Evolutionary conservation across 1,140 invertebrate species (phyloP), one percentile per base, ranked within the genome.

Genomic region (Chymomyza costata): DNA sequence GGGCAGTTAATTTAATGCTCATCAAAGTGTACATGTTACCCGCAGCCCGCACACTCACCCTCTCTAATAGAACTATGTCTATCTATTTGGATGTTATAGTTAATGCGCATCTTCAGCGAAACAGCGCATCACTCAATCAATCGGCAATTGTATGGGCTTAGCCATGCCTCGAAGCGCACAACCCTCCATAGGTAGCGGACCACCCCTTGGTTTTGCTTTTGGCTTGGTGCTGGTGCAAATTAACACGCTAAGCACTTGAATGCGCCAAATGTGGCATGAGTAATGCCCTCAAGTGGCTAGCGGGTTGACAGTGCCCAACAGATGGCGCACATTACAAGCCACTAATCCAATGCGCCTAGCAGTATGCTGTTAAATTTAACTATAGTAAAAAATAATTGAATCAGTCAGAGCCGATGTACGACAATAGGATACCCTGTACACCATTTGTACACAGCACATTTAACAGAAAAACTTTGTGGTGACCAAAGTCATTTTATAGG

Each of bases 1-100:
- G 21, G 14, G 78, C 73, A 78, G 71, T 81, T 81, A 81, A 81
- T 81, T 81, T 76, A 81, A 81, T 81, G 69, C 76, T 80, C 73
- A 56, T 80, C 73, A 80, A 47, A 52, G 41, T 19, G 40, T 28
- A 16, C 32, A 34, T 5, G 21, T 8, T 5, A 25, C 21, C 21
- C 21, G 8, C 3, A 25, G 8, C 21, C 21, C 21, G 21, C 21
- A 25, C 21, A 25, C 21, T 3, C 71, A 63, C 71, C 71, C 70
- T 74, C 60, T n/a, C n/a, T 38, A 48, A 31, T n/a, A n/a, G n/a
- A 38, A 35, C 38, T 34, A n/a, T 28, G 19, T 17, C 16, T 55
- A 15, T 6, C 35, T 11, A n/a, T 49, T 16, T 35, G 44, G 16
- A 39, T 37, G 8, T 38, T 18, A 25, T 8, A 54, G 19, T 52